Evolutionary conservation across 2,113 vertebrate genomes (phyloP).

Genomic region (Probosciger aterrimus): DNA sequence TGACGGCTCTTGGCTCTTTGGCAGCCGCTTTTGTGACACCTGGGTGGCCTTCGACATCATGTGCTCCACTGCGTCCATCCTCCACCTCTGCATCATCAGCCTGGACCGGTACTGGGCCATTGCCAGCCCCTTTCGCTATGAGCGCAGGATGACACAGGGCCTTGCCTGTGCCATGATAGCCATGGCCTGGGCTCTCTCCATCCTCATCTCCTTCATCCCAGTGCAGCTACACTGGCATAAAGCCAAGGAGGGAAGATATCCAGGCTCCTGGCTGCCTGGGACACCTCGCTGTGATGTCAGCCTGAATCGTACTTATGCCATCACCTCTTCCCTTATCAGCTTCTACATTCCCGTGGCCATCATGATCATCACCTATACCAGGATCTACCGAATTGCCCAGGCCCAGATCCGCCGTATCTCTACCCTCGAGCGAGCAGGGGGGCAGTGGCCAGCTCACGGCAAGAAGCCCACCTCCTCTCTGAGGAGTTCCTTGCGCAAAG

Average conservation of each 20-base stretch:
- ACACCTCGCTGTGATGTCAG: constrained; percentile 73
- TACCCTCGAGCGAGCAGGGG: constrained; percentile 77
- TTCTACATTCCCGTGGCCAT: constrained; percentile 80
- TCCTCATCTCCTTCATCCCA: constrained; percentile 82
- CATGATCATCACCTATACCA: constrained; percentile 82
- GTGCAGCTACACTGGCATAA: constrained; percentile 83
- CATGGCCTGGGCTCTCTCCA: constrained; percentile 76
- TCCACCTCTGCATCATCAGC: constrained; percentile 84
- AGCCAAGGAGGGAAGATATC: background rate
- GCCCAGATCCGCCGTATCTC: constrained; percentile 82
- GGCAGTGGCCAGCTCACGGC: constrained; percentile 32
- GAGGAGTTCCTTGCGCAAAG: constrained; percentile 78
- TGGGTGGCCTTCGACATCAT: constrained; percentile 86
- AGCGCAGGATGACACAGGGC: constrained; percentile 77
- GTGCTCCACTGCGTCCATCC: constrained; percentile 82
- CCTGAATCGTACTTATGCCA: constrained; percentile 78
- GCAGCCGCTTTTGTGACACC: constrained; percentile 74
- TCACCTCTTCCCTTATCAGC: constrained; percentile 75
- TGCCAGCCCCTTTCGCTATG: constrained; percentile 78
- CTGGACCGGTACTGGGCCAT: constrained; percentile 86
- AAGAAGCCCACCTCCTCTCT: constrained; percentile 59
- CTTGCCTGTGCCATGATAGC: constrained; percentile 80
- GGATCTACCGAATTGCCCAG: constrained; percentile 83
- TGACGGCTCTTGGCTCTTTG: constrained; percentile 74
- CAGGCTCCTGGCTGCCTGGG: background rate